These are phyloP conservation scores for Chaetorhynchus papuensis DNA, from an alignment of 2,113 vertebrate genomes.

Conservation along the genomic window DNA sequence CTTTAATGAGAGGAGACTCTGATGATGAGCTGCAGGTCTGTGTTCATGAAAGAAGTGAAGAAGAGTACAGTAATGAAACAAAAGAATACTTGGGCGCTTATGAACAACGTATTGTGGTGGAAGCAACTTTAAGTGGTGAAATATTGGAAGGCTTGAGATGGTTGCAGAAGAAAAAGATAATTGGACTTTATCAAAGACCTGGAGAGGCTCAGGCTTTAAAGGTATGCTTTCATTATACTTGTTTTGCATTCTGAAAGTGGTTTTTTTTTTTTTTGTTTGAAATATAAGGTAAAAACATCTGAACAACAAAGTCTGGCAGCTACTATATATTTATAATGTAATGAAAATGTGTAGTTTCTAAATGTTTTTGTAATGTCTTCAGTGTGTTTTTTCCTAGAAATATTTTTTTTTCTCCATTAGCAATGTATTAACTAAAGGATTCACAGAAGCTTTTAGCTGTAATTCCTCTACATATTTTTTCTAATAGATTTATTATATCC, in stretches of 20 bases:
- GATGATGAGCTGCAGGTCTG: constrained; percentile 74
- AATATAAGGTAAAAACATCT: not conserved
- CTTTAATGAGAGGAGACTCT: constrained; percentile 70
- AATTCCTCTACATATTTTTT: not conserved
- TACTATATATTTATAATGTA: not conserved
- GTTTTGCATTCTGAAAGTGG: not conserved
- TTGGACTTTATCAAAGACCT: constrained; percentile 83
- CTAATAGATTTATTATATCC: not conserved
- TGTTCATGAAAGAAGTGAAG: constrained; percentile 62
- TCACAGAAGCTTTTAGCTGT: not conserved
- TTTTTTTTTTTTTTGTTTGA: not conserved
- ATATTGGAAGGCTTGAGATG: constrained; percentile 88
- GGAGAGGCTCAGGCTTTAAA: constrained; percentile 72
- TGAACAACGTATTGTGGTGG: constrained; percentile 55
- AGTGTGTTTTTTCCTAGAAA: not conserved
- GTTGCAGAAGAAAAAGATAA: constrained; percentile 89
- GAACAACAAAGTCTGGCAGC: not conserved
- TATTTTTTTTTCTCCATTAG: not conserved
- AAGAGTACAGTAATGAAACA: constrained; percentile 39
- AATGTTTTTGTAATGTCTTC: not conserved
- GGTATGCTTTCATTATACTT: constrained; percentile 66
- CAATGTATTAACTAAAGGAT: not conserved
- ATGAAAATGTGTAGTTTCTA: not conserved
- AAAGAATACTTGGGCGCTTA: constrained; percentile 9
- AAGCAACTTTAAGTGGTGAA: constrained; percentile 75